These are phyloP conservation scores for Heliconius eleuchia DNA, from an alignment of 1,140 invertebrate genomes.

Conservation along the genomic window DNA sequence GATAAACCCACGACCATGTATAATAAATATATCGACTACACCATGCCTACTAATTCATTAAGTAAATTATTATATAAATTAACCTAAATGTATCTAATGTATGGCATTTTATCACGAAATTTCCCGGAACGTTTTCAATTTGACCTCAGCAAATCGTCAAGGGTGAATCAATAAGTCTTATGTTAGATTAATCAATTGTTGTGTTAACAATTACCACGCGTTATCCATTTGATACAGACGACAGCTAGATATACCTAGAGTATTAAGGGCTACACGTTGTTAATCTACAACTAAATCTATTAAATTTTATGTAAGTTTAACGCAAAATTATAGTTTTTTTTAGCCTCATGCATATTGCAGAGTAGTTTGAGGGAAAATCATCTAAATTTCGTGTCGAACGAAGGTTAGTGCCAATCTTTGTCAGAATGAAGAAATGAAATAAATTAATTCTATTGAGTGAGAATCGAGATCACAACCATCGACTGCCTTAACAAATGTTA, in stretches of 20 bases:
- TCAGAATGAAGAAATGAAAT: too few species aligned
- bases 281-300: neutral
- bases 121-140: conserved; percentile 7
- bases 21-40: too few species aligned
- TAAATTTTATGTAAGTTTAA: neutral
- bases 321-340: neutral
- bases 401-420: too few species aligned
- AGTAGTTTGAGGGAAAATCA: too few species aligned
- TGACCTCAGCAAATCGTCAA: conserved; percentile 15
- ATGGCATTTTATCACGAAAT: conserved; percentile 10
- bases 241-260: neutral
- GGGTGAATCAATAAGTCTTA: conserved; percentile 25
- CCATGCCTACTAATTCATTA: neutral
- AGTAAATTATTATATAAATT: neutral
- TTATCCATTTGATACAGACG: conserved; percentile 13
- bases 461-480: too few species aligned
- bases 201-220: conserved; percentile 27
- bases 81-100: neutral
- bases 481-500: too few species aligned
- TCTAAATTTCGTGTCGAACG: too few species aligned
- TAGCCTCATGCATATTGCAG: too few species aligned
- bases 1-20: too few species aligned
- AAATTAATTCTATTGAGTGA: too few species aligned
- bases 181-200: conserved; percentile 32
- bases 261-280: neutral